phyloP scores from a whole-genome alignment of 2,113 vertebrate species.

The Rattus rattus region DNA sequence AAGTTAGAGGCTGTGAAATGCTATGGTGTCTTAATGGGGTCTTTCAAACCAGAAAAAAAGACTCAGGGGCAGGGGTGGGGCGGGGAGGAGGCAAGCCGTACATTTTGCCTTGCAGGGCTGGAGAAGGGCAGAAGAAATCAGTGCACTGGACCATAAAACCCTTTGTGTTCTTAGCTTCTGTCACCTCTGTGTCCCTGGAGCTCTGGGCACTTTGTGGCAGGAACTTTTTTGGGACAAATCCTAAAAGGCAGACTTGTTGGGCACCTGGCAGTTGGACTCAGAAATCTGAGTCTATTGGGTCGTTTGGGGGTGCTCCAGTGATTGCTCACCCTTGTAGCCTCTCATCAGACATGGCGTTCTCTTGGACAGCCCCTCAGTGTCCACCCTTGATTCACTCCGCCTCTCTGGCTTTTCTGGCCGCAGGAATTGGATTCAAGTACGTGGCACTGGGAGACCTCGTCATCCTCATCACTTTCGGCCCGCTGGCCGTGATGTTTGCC shows the following conservation, averaged over 20 bases:
- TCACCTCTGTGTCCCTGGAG: background rate
- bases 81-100: background rate
- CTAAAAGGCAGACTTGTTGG: background rate
- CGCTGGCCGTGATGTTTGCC: slow-evolving; percentile 97
- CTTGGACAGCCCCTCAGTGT: background rate
- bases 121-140: background rate
- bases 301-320: background rate
- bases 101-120: background rate
- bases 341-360: background rate
- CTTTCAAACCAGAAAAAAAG: background rate
- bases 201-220: background rate
- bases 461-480: slow-evolving; percentile 99
- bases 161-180: accelerated
- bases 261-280: background rate
- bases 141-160: background rate
- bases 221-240: background rate
- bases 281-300: background rate
- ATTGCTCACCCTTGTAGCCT: background rate
- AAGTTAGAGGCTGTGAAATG: background rate
- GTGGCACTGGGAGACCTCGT: slow-evolving; percentile 97
- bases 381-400: background rate
- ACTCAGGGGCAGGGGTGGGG: no score
- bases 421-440: slow-evolving; percentile 98
- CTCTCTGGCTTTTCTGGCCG: slow-evolving; percentile 71
- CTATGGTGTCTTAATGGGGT: background rate